Conservation (phyloP, 2,797 vertebrate species). For the Danio choprae region DNA sequence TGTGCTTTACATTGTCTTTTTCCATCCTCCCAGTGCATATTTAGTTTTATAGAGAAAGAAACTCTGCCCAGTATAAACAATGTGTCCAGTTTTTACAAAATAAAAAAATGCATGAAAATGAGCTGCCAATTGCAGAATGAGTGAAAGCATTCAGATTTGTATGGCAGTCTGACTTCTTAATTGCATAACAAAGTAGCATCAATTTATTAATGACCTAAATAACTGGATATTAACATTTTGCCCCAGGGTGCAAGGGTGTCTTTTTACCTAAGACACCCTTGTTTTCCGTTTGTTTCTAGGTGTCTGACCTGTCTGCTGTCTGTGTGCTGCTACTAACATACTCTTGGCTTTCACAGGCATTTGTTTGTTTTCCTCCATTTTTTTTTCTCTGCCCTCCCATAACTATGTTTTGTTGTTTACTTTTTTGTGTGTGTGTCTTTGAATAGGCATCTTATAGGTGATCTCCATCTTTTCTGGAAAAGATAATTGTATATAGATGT, state of each 20-base stretch:
- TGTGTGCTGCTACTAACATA: conserved; percentile 44
- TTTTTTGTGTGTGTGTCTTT: conserved; percentile 34
- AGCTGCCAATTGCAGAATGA: not conserved
- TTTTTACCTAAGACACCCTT: not conserved
- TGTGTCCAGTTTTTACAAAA: not conserved
- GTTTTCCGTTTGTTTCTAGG: conserved; percentile 5
- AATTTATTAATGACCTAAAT: not conserved
- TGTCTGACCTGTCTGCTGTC: conserved; percentile 35
- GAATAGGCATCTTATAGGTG: not conserved
- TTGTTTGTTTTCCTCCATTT: conserved; percentile 42
- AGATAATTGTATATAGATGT: not conserved
- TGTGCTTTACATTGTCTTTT: no score
- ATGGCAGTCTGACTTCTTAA: not conserved
- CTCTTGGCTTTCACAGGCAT: not conserved
- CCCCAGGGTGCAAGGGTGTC: no score
- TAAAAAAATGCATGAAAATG: not conserved
- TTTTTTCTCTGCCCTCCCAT: conserved; percentile 52
- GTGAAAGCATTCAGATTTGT: not conserved
- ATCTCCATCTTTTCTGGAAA: not conserved
- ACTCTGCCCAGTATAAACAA: not conserved
- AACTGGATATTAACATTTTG: not conserved
- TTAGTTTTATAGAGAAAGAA: not conserved
- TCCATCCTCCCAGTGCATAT: not conserved
- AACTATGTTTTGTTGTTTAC: conserved; percentile 33
- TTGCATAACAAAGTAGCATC: conserved; percentile 6